phyloP scores from a whole-genome alignment of 2,113 vertebrate species.

The Podarcis muralis region DNA sequence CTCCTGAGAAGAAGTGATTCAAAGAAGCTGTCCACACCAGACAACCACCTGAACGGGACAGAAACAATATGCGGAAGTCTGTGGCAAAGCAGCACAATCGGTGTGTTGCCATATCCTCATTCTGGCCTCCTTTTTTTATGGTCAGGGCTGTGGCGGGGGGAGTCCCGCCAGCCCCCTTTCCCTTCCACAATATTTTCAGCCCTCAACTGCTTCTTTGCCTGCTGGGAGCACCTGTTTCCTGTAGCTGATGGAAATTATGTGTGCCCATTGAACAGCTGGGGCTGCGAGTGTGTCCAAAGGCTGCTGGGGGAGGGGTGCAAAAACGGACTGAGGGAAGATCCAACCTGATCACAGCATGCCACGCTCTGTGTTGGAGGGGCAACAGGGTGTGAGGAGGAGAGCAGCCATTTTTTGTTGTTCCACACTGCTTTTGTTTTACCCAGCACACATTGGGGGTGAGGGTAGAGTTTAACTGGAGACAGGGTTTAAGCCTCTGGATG shows the following conservation, averaged over 20 bases:
- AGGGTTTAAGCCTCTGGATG: neutral
- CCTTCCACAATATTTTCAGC: neutral
- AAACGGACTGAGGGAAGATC: neutral
- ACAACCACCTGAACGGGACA: neutral
- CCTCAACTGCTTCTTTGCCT: neutral
- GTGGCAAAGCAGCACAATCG: neutral
- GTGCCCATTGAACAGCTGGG: neutral
- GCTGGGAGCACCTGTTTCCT: conserved; percentile 33
- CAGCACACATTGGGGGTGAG: neutral
- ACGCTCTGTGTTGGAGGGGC: neutral
- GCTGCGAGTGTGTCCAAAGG: neutral
- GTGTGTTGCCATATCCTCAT: neutral
- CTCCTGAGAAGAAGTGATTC: neutral
- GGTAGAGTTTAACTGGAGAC: neutral
- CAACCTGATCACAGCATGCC: neutral
- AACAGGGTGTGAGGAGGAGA: no score
- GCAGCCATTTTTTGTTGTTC: neutral
- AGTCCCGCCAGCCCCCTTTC: neutral
- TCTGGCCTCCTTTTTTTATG: neutral
- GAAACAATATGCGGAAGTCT: conserved; percentile 2
- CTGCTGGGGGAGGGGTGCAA: neutral
- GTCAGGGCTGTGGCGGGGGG: neutral
- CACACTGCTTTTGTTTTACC: neutral
- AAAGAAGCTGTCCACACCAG: neutral
- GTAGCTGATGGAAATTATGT: neutral